A percentile compares a stretch with the other conserved stretches of the same genome.
Evolutionary conservation across 2,113 vertebrate species (phyloP).

Genomic region (Chauna torquata): DNA sequence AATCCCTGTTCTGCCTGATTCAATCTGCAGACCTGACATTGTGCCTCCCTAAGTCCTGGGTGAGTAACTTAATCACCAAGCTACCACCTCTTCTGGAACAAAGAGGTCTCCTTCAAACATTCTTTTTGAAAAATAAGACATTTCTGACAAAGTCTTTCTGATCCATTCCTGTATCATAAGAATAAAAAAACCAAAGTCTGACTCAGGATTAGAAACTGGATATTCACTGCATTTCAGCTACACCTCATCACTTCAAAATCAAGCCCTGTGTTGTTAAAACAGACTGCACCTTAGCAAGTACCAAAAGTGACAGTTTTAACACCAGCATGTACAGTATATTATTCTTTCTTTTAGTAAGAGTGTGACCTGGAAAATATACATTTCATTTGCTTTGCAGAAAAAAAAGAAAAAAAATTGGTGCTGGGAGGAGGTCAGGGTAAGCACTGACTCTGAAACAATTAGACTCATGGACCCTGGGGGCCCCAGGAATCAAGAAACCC

Average conservation of each 20-base stretch:
- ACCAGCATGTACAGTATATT: neutral
- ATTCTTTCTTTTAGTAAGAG: neutral
- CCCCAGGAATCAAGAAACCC: conserved; percentile 23
- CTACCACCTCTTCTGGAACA: neutral
- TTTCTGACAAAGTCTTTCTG: neutral
- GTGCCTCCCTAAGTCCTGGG: neutral
- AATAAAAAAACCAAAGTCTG: neutral
- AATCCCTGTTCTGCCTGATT: neutral
- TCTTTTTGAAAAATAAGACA: neutral
- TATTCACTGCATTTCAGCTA: neutral
- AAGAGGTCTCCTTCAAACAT: neutral
- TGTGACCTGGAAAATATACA: conserved; percentile 29
- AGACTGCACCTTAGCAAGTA: neutral
- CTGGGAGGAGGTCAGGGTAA: neutral
- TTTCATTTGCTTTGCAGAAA: conserved; percentile 3
- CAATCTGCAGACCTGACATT: neutral
- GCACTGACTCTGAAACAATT: neutral
- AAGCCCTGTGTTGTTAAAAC: neutral
- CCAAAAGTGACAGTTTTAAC: conserved; percentile 13
- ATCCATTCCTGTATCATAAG: neutral
- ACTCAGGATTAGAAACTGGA: neutral
- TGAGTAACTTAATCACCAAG: neutral
- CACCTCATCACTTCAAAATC: conserved; percentile 24
- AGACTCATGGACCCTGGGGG: neutral
- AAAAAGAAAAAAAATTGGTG: neutral